phyloP scores from a whole-genome alignment of 2,113 vertebrate genomes.

The Anhinga anhinga region DNA sequence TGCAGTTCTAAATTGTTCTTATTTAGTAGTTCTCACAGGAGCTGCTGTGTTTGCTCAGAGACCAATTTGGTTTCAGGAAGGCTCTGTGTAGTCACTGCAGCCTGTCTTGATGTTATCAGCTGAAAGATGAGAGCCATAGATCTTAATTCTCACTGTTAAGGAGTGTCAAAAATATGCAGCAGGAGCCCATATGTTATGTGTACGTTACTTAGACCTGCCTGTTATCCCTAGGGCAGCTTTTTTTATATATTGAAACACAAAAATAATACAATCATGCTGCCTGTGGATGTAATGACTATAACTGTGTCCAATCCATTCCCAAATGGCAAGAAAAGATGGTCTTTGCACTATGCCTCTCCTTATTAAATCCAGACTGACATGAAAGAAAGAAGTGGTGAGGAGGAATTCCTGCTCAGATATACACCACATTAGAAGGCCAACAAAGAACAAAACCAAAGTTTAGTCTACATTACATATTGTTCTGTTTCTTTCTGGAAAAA shows the following conservation, averaged over 20 bases:
- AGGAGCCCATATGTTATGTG: neutral
- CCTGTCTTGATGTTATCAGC: conserved; percentile 22
- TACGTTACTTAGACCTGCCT: neutral
- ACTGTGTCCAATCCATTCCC: neutral
- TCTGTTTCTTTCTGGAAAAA: neutral
- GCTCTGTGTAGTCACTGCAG: conserved; percentile 1
- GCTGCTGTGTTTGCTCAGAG: neutral
- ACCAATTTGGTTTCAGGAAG: neutral
- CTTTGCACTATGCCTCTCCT: neutral
- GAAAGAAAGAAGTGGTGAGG: neutral
- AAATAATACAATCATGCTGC: neutral
- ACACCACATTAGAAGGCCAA: neutral
- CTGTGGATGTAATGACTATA: neutral
- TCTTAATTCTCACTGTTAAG: conserved; percentile 22
- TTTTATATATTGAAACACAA: neutral
- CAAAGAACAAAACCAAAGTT: neutral
- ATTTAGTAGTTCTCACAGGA: neutral
- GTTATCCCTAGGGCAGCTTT: neutral
- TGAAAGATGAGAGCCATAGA: neutral
- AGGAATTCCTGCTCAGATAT: neutral
- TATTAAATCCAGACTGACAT: neutral
- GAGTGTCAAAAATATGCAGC: neutral
- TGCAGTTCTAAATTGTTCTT: neutral
- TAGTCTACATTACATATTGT: neutral
- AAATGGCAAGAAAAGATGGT: neutral